phyloP scores from a whole-genome alignment of 2,113 vertebrate genomes.

The Callochromis pleurospilus region DNA sequence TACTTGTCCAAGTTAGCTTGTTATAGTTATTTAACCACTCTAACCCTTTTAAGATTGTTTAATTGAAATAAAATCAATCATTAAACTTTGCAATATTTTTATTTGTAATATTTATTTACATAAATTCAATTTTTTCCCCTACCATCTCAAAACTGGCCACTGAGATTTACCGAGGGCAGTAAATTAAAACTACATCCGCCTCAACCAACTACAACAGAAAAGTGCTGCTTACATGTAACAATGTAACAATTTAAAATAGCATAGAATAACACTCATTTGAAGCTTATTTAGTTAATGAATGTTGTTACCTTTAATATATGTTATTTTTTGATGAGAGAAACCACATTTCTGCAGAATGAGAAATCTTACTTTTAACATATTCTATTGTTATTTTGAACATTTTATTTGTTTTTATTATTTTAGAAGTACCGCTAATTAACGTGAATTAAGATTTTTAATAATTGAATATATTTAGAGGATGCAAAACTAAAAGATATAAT shows the following conservation, averaged over 20 bases:
- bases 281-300: neutral
- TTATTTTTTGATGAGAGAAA: neutral
- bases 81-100: accelerated
- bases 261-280: neutral
- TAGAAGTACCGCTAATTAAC: neutral
- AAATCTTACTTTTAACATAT: neutral
- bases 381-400: neutral
- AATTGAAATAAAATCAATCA: neutral
- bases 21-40: neutral
- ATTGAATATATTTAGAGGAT: neutral
- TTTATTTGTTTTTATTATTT: neutral
- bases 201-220: neutral
- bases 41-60: accelerated
- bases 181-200: neutral
- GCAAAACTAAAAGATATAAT: neutral
- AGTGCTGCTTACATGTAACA: neutral
- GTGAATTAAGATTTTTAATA: accelerated
- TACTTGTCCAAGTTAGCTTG: neutral
- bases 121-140: accelerated
- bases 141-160: neutral
- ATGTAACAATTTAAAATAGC: neutral
- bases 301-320: neutral
- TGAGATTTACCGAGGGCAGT: accelerated
- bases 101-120: neutral
- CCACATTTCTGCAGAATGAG: neutral